phyloP scores from a whole-genome alignment of 2,888 invertebrate genomes.

The Ctenicera cuprea region DNA sequence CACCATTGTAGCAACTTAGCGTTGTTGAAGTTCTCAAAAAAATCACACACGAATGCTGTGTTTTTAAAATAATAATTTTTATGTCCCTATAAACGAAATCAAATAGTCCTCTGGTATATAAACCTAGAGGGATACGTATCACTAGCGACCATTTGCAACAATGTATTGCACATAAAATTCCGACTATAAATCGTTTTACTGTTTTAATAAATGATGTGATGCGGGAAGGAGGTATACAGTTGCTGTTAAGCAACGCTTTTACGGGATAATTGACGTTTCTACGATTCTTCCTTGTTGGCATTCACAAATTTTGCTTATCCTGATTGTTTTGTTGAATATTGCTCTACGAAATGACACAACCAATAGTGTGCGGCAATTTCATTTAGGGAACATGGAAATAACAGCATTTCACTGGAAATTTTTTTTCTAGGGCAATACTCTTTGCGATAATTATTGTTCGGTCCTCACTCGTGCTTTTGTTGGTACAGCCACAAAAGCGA shows the following conservation, averaged over 20 bases:
- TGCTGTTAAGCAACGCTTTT: background rate
- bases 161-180: slow-evolving; percentile 43
- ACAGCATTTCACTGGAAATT: too few relatives aligned
- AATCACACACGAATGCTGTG: too few relatives aligned
- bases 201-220: slow-evolving; percentile 43
- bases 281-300: slow-evolving; percentile 29
- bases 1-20: too few relatives aligned
- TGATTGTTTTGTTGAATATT: too few relatives aligned
- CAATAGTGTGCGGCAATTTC: too few relatives aligned
- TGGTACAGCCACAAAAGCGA: too few relatives aligned
- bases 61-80: background rate
- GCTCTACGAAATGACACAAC: too few relatives aligned
- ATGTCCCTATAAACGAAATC: background rate
- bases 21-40: too few relatives aligned
- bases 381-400: too few relatives aligned
- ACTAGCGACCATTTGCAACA: slow-evolving; percentile 30
- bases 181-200: slow-evolving; percentile 37
- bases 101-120: background rate
- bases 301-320: background rate
- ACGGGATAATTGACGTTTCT: slow-evolving; percentile 28
- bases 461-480: too few relatives aligned
- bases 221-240: background rate
- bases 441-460: too few relatives aligned
- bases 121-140: slow-evolving; percentile 3
- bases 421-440: too few relatives aligned